Evolutionary conservation across 2,113 vertebrate genomes (phyloP).

Genomic region (Xyrauchen texanus): DNA sequence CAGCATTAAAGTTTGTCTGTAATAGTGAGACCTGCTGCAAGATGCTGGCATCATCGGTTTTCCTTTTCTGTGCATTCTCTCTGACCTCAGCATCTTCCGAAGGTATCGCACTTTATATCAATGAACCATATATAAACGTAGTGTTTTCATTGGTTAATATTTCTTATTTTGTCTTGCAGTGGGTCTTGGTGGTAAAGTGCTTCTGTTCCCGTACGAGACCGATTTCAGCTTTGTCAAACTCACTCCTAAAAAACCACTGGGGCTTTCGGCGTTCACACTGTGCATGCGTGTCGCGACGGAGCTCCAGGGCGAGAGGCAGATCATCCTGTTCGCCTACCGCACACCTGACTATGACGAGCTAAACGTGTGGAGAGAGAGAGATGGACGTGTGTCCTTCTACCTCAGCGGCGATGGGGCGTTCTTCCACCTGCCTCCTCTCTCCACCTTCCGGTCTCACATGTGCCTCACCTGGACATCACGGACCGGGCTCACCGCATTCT

Average conservation of each 20-base stretch:
- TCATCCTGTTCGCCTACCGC: conserved; percentile 80
- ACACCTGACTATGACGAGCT: conserved; percentile 75
- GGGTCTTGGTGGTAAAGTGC: conserved; percentile 71
- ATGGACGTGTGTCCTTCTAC: conserved; percentile 72
- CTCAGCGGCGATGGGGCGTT: conserved; percentile 68
- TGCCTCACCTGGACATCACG: conserved; percentile 79
- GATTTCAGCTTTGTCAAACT: conserved; percentile 77
- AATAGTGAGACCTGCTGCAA: conserved; percentile 10
- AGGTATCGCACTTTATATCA: conserved; percentile 55
- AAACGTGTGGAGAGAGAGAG: conserved; percentile 77
- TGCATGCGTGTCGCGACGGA: conserved; percentile 77
- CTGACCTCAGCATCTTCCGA: conserved; percentile 51
- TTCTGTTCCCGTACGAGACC: conserved; percentile 78
- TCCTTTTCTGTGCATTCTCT: conserved; percentile 52
- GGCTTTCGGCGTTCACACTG: conserved; percentile 73
- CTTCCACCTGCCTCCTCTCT: conserved; percentile 71
- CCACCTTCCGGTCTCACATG: conserved; percentile 75
- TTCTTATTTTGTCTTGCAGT: conserved; percentile 39
- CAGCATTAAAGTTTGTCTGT: too few relatives aligned
- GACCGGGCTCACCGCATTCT: conserved; percentile 72
- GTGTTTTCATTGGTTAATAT: neutral
- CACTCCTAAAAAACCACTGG: conserved; percentile 71
- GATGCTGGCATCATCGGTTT: conserved; percentile 39
- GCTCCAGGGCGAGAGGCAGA: conserved; percentile 70
- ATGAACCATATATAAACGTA: neutral